Percentiles rank a stretch among this genome's conserved stretches.
Evolutionary conservation across 1,140 invertebrate species (phyloP).

Genomic region (Nasonia vitripennis): DNA sequence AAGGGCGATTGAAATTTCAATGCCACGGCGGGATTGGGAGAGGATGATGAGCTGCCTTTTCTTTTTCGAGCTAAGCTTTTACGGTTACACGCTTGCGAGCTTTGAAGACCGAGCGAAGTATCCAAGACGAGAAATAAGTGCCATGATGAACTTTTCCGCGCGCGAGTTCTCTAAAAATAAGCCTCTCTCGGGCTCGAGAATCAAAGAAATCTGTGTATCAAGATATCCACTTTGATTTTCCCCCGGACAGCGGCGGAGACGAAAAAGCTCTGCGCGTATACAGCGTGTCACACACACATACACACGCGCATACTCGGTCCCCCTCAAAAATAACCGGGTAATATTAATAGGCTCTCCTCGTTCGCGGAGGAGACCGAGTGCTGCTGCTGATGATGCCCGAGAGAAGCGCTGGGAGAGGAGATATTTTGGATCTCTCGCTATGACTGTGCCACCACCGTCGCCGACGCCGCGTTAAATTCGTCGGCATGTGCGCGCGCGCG

Average conservation of each 20-base stretch:
- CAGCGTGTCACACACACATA: background rate
- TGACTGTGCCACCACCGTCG: constrained; percentile 51
- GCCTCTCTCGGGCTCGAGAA: background rate
- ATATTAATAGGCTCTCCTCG: constrained; percentile 68
- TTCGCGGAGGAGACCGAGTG: constrained; percentile 50
- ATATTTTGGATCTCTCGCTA: constrained; percentile 64
- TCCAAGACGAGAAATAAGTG: background rate
- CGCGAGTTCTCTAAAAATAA: background rate
- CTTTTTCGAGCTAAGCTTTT: background rate
- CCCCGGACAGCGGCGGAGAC: background rate
- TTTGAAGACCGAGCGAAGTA: background rate
- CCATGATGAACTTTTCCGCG: background rate
- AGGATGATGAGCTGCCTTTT: background rate
- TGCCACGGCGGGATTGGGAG: background rate
- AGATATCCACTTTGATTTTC: background rate
- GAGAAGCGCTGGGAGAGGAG: constrained; percentile 56
- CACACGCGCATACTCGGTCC: constrained; percentile 56
- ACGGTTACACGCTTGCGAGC: background rate
- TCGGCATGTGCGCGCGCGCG: background rate
- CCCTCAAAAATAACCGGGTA: constrained; percentile 66
- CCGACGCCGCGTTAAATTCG: constrained; percentile 34
- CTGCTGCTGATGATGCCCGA: background rate
- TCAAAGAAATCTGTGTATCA: background rate
- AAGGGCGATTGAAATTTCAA: background rate
- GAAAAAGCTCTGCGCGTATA: background rate